Percentiles rank a stretch among this genome's conserved stretches.
Conservation (phyloP, 2,888 invertebrate genomes). For the Drosophila nigritarsus region DNA sequence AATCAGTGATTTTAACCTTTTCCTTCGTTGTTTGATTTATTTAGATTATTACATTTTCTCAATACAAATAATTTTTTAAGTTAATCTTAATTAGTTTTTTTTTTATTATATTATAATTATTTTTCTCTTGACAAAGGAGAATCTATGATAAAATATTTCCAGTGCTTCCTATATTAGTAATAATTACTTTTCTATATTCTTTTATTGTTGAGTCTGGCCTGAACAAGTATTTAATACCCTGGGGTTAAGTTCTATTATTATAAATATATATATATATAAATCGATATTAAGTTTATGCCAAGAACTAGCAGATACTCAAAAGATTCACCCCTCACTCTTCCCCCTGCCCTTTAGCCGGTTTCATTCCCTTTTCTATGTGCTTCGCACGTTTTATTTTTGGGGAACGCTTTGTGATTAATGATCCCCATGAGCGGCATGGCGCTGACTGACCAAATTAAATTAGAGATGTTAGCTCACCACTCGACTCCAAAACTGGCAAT, state of each 20-base stretch:
- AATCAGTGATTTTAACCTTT: not conserved
- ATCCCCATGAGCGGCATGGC: constrained; percentile 43
- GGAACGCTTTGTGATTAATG: constrained; percentile 65
- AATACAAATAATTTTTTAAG: not conserved
- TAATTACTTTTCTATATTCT: not conserved
- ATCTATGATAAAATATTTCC: not conserved
- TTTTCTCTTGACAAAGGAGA: not conserved
- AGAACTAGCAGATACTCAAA: not conserved
- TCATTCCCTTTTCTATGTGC: constrained; percentile 13
- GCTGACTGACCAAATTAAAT: constrained; percentile 71
- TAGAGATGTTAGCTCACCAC: constrained; percentile 55
- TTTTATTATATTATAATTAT: not conserved
- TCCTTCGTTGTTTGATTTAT: not conserved
- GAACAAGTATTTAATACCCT: not conserved
- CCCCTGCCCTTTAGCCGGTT: not conserved
- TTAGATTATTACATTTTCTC: not conserved
- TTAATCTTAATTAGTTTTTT: not conserved
- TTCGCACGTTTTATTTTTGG: constrained; percentile 39
- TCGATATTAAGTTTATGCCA: not conserved
- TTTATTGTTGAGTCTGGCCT: not conserved
- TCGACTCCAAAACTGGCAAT: constrained; percentile 54
- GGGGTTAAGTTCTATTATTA: not conserved
- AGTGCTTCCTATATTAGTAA: not conserved
- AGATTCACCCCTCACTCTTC: not conserved
- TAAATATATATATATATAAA: not conserved